These are phyloP conservation scores for Chlamydotis undulata DNA, from an alignment of 2,113 vertebrate species.

Conservation along the genomic window DNA sequence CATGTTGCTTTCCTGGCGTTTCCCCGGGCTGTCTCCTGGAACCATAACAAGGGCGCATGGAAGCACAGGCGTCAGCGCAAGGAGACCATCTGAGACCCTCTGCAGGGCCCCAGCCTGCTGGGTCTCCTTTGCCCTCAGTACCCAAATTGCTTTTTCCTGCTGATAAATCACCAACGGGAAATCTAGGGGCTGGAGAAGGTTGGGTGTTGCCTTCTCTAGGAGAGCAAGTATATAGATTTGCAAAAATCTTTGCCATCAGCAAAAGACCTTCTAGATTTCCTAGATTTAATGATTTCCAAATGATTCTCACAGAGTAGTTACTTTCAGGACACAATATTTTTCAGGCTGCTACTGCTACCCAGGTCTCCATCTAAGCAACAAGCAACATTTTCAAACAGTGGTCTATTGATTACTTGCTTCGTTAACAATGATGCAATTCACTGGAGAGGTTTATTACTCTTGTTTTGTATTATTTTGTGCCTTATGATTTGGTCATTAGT, in stretches of 20 bases:
- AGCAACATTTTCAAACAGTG: slow-evolving; percentile 16
- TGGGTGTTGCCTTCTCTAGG: not conserved
- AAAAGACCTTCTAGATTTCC: not conserved
- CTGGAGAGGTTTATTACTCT: slow-evolving; percentile 20
- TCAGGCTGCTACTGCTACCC: not conserved
- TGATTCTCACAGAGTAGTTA: not conserved
- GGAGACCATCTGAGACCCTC: fast-evolving
- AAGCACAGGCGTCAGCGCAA: not conserved
- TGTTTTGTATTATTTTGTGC: slow-evolving; percentile 24
- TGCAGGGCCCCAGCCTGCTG: not conserved
- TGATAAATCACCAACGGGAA: not conserved
- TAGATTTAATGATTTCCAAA: not conserved
- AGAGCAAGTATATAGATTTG: not conserved
- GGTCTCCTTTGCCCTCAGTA: not conserved
- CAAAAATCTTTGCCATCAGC: not conserved
- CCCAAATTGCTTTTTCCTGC: not conserved
- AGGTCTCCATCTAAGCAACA: slow-evolving; percentile 19
- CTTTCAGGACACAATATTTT: not conserved
- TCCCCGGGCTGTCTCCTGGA: not conserved
- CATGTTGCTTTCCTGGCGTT: not conserved
- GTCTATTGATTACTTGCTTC: slow-evolving; percentile 47
- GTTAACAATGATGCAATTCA: slow-evolving; percentile 26
- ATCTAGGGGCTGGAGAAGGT: not conserved
- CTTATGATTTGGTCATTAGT: slow-evolving; percentile 48
- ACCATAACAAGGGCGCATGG: fast-evolving